Evolutionary conservation across 2,797 vertebrate genomes (phyloP).

Genomic region (Eospalax fontanierii): DNA sequence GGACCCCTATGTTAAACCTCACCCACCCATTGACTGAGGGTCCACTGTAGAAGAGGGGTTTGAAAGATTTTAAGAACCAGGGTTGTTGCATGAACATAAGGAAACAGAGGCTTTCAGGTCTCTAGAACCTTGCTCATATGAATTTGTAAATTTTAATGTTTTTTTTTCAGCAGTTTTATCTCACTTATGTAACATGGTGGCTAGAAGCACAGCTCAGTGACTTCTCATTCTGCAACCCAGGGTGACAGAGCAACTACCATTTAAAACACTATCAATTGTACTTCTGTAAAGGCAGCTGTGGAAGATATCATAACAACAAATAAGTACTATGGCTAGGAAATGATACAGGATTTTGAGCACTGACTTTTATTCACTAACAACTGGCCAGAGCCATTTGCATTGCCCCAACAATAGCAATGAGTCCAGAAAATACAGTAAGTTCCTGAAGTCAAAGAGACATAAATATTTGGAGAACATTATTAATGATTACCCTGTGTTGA

Average conservation of each 20-base stretch:
- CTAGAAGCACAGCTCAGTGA: neutral
- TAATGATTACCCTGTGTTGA: neutral
- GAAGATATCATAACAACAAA: neutral
- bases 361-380: slow-evolving; percentile 42
- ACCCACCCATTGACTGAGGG: too few relatives aligned
- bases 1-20: too few relatives aligned
- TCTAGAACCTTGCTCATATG: too few relatives aligned
- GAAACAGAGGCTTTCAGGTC: too few relatives aligned
- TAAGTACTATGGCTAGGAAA: neutral
- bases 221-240: neutral
- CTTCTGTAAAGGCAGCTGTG: slow-evolving; percentile 4
- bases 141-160: neutral
- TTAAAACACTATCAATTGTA: slow-evolving; percentile 5
- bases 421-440: neutral
- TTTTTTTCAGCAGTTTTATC: slow-evolving; percentile 10
- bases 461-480: slow-evolving; percentile 33
- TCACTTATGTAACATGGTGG: neutral
- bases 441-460: neutral
- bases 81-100: too few relatives aligned
- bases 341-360: neutral
- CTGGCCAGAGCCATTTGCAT: slow-evolving; percentile 14
- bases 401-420: neutral
- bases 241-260: slow-evolving; percentile 10
- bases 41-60: too few relatives aligned
- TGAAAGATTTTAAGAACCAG: too few relatives aligned